phyloP scores from a whole-genome alignment of 2,797 vertebrate species.

The Cheirogaleus major region DNA sequence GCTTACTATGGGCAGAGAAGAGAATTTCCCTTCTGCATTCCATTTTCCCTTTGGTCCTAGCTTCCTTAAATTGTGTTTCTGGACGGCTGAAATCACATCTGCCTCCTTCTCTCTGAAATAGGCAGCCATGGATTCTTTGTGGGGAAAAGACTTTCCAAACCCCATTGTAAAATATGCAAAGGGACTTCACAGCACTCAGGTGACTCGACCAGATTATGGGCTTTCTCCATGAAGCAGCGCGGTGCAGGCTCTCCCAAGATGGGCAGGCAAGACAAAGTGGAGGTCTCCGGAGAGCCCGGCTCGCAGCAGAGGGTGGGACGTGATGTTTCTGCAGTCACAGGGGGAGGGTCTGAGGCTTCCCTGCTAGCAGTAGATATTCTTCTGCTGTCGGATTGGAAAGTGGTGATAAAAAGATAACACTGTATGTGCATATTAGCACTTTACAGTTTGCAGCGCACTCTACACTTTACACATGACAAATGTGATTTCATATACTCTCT shows the following conservation, averaged over 20 bases:
- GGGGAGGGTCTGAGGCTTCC: background rate
- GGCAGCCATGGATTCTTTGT: background rate
- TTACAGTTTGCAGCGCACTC: background rate
- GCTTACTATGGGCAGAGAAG: constrained; percentile 69
- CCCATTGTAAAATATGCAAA: background rate
- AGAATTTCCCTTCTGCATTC: constrained; percentile 63
- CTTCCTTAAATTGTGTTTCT: background rate
- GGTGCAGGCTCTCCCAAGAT: rapidly evolving
- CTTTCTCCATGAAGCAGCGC: rapidly evolving
- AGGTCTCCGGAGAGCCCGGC: too few species aligned
- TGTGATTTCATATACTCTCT: rapidly evolving
- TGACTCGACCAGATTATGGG: background rate
- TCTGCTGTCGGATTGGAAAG: background rate
- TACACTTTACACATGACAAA: background rate
- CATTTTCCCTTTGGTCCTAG: background rate
- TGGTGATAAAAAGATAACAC: background rate
- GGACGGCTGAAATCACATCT: background rate
- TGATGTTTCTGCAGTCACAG: rapidly evolving
- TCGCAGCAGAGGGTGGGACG: rapidly evolving
- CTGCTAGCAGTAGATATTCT: too few species aligned
- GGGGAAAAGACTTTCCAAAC: background rate
- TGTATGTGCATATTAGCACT: background rate
- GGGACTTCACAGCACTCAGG: background rate
- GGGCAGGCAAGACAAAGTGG: rapidly evolving
- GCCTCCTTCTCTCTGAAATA: background rate